These are phyloP conservation scores for Xenentodon cancila DNA, from an alignment of 2,797 vertebrate genomes.

Conservation along the genomic window DNA sequence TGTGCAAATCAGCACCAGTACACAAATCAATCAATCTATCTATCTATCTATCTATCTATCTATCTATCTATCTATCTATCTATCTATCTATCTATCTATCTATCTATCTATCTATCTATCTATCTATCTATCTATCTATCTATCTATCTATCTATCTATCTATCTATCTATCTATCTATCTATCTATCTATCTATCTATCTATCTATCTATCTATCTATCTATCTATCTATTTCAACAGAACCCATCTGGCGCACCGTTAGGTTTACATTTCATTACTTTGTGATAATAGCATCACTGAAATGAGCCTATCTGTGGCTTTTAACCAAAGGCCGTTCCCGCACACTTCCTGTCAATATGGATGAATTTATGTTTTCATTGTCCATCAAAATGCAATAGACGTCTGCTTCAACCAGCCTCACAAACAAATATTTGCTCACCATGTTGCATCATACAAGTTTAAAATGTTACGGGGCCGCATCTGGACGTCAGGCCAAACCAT, in stretches of 20 bases:
- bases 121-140: no score
- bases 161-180: no score
- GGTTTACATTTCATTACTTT: conserved; percentile 23
- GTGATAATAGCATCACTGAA: not conserved
- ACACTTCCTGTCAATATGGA: conserved; percentile 30
- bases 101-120: no score
- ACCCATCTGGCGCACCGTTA: not conserved
- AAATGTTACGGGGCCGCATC: no score
- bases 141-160: no score
- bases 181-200: no score
- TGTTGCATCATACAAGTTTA: conserved; percentile 12
- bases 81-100: no score
- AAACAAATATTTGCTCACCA: conserved; percentile 18
- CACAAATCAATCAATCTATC: not conserved
- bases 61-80: conserved; percentile 38
- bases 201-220: no score
- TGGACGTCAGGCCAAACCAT: no score
- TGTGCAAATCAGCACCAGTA: conserved; percentile 68
- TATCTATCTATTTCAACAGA: no score
- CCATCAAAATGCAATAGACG: conserved; percentile 39
- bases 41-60: conserved; percentile 36
- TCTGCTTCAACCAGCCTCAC: conserved; percentile 17
- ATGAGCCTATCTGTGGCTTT: conserved; percentile 21
- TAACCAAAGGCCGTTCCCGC: conserved; percentile 31
- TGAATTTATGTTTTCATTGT: conserved; percentile 48